These are phyloP conservation scores for Cyrtodaria siliqua DNA, from an alignment of 2,888 invertebrate genomes.

Conservation along the genomic window DNA sequence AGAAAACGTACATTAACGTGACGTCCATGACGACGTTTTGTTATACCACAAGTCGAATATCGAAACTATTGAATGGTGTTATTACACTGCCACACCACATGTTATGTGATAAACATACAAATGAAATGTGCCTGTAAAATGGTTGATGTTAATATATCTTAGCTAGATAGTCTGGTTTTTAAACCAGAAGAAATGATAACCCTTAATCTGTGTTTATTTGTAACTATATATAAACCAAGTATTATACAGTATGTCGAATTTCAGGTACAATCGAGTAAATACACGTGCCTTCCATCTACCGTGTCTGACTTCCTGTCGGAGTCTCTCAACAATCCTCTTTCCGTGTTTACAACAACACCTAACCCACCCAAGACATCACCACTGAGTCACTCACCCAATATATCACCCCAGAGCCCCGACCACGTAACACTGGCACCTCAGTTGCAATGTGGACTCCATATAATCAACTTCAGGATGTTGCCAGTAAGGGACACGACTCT, in stretches of 20 bases:
- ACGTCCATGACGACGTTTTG: no score
- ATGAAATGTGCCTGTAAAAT: not conserved
- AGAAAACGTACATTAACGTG: no score
- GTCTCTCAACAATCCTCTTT: conserved; percentile 37
- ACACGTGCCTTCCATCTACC: conserved; percentile 24
- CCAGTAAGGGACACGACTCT: not conserved
- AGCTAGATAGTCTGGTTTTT: no score
- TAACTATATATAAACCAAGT: no score
- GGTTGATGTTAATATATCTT: not conserved
- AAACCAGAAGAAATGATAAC: no score
- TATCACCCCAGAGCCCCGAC: not conserved
- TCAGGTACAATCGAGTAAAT: not conserved
- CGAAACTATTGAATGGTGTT: no score
- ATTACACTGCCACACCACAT: no score
- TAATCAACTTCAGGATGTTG: conserved; percentile 36
- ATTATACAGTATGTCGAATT: no score
- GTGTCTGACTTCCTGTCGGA: conserved; percentile 7
- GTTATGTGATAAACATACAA: not conserved
- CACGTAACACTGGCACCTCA: not conserved
- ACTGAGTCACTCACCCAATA: not conserved
- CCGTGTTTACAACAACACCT: not conserved
- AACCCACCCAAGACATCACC: not conserved
- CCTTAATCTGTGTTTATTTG: no score
- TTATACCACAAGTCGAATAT: no score
- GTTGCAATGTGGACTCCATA: conserved; percentile 35